Percentiles rank a stretch among this genome's conserved stretches.
Conservation (phyloP, 2,113 vertebrate genomes). For the Spea multiplicata region DNA sequence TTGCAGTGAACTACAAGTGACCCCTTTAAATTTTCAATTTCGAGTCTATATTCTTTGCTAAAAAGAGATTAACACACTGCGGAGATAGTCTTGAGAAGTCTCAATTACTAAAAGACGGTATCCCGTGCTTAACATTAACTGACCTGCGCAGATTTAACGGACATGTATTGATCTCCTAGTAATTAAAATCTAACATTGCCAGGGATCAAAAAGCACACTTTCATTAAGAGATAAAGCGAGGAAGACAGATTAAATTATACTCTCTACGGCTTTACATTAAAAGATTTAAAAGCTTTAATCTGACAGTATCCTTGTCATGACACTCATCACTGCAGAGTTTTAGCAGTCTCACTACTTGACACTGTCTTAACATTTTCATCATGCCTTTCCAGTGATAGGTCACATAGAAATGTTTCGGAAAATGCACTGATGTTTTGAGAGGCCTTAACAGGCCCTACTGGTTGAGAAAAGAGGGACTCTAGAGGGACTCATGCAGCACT, state of each 20-base stretch:
- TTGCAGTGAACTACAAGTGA: background rate
- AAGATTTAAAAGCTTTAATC: background rate
- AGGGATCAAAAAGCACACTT: background rate
- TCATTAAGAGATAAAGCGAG: background rate
- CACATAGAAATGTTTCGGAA: too few relatives aligned
- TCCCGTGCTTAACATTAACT: background rate
- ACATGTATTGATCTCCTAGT: constrained; percentile 1
- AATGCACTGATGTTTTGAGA: too few relatives aligned
- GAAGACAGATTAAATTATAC: background rate
- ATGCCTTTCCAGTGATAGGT: too few relatives aligned
- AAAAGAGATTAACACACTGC: background rate
- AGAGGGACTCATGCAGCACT: too few relatives aligned
- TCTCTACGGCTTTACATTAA: background rate
- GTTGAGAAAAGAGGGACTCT: too few relatives aligned
- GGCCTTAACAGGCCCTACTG: too few relatives aligned
- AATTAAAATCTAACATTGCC: background rate
- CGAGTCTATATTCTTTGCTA: too few relatives aligned
- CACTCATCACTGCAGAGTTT: background rate
- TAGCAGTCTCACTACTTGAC: background rate
- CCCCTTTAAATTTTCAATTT: too few relatives aligned
- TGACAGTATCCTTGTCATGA: background rate
- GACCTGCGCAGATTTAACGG: background rate
- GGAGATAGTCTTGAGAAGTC: background rate
- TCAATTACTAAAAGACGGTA: background rate
- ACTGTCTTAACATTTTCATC: too few relatives aligned